A percentile compares a stretch with the other conserved stretches of the same genome.
These are phyloP conservation scores for Aspidiotus destructor DNA, from an alignment of 2,888 invertebrate genomes.

Conservation along the genomic window DNA sequence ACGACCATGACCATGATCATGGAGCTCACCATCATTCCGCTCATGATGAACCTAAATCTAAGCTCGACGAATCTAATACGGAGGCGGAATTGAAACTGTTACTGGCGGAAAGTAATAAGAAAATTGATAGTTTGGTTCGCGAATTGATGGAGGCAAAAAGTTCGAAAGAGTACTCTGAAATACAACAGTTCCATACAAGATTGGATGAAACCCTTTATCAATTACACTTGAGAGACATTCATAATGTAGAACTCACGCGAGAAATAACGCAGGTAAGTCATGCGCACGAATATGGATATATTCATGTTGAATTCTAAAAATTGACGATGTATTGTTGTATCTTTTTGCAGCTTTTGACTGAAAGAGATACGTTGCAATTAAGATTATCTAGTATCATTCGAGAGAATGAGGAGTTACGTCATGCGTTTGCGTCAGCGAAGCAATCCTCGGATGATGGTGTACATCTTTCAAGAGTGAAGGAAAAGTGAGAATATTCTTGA, in stretches of 20 bases:
- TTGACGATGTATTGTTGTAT: background rate
- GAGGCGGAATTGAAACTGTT: constrained; percentile 15
- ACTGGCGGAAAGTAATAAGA: constrained; percentile 19
- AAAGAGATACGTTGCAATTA: constrained; percentile 25
- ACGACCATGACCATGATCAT: background rate
- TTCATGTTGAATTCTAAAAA: background rate
- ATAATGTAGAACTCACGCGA: constrained; percentile 18
- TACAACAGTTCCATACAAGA: constrained; percentile 18
- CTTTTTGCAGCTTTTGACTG: constrained; percentile 14
- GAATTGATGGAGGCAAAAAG: constrained; percentile 22
- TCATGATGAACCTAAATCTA: background rate
- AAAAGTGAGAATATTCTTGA: constrained; percentile 3
- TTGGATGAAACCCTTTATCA: constrained; percentile 21
- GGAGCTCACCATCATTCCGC: background rate
- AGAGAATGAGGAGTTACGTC: constrained; percentile 23
- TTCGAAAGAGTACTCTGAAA: constrained; percentile 20
- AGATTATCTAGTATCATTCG: constrained; percentile 23
- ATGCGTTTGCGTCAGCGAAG: background rate
- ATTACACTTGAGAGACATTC: constrained; percentile 23
- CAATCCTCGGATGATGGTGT: background rate
- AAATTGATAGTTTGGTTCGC: constrained; percentile 21
- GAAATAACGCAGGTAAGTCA: constrained; percentile 20
- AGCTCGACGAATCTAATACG: background rate
- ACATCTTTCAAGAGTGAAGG: constrained; percentile 17
- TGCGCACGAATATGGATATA: background rate